Percentiles rank a stretch among this genome's conserved stretches.
Conservation (phyloP, 2,797 vertebrate genomes). For the Momotus momota region DNA sequence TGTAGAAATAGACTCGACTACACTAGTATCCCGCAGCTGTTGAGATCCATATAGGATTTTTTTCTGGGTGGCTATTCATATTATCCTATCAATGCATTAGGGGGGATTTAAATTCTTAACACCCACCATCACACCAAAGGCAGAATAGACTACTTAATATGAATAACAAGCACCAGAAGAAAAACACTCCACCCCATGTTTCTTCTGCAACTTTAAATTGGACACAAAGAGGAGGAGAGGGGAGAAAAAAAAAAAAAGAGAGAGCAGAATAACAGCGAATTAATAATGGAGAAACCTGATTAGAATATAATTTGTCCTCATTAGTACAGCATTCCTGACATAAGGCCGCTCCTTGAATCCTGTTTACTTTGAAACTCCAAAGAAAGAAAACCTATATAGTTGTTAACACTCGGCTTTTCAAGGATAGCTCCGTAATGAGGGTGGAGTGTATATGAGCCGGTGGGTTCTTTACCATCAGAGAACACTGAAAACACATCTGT, state of each 20-base stretch:
- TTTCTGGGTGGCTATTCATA: slow-evolving; percentile 58
- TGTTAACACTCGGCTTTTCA: slow-evolving; percentile 75
- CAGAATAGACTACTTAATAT: slow-evolving; percentile 73
- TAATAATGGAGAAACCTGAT: slow-evolving; percentile 80
- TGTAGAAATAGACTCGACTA: background rate
- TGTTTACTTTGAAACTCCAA: slow-evolving; percentile 74
- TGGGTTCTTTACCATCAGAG: slow-evolving; percentile 72
- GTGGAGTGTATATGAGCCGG: slow-evolving; percentile 47
- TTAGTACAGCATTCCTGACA: slow-evolving; percentile 78
- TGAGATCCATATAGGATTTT: slow-evolving; percentile 25
- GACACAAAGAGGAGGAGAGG: slow-evolving; percentile 66
- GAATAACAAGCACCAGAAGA: slow-evolving; percentile 73
- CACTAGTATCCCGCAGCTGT: background rate
- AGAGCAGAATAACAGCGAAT: slow-evolving; percentile 73
- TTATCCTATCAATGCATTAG: slow-evolving; percentile 52
- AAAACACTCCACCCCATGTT: slow-evolving; percentile 71
- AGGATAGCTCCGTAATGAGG: slow-evolving; percentile 66
- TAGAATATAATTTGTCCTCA: slow-evolving; percentile 83
- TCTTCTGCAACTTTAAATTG: slow-evolving; percentile 77
- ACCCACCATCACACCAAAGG: slow-evolving; percentile 65
- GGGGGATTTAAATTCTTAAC: slow-evolving; percentile 75
- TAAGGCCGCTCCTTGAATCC: slow-evolving; percentile 72
- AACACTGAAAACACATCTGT: slow-evolving; percentile 71
- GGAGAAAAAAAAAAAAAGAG: background rate
- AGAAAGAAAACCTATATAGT: slow-evolving; percentile 77